Evolutionary conservation across 2,113 vertebrate genomes (phyloP), one percentile per base, ranked within the genome.

Genomic region (Dromas ardeola): DNA sequence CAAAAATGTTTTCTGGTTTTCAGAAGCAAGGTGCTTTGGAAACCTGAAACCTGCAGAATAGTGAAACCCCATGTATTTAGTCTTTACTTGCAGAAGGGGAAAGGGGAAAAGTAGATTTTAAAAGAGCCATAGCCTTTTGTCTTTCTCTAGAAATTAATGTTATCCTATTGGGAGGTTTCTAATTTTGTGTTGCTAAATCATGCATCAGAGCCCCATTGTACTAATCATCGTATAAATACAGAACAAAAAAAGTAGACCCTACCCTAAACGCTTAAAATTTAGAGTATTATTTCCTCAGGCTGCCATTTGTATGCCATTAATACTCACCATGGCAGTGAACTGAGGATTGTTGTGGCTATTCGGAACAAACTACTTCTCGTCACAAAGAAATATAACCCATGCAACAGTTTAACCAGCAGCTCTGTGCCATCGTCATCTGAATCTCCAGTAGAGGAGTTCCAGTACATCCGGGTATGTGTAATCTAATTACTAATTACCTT

Each of bases 251-350:
- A 47, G 16, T 36, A 79, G n/a, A 70, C 47, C 26, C 15, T 76
- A n/a, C 27, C 16, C 16, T 32, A 61, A 11, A 59, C 38, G 45
- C 25, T 93, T 82, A 92, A 15, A 58, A 36, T 70, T 25, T 80
- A 72, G 58, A 77, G 27, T 29, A n/a, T 94, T 97, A 45, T 96
- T 96, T 95, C 65, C 69, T 78, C 98, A 99, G 99, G 99, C 85
- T 99, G 99, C 98, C 99, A 99, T 97, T 96, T 99, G 90, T 99
- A 99, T 70, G 99, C 99, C 81, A 99, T 99, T 97, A 99, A 99
- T 98, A 99, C 99, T 63, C 99, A 99, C 96, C 99, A 99, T n/a
- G 98, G 99, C 93, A 98, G 95, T 5, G 99, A 99, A 96, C 97
- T 99, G 95, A 98, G 99, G 95, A 98, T 99, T 27, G 98, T 99